Evolutionary conservation across 2,888 invertebrate species (phyloP).

Genomic region (Masnerella sp.): DNA sequence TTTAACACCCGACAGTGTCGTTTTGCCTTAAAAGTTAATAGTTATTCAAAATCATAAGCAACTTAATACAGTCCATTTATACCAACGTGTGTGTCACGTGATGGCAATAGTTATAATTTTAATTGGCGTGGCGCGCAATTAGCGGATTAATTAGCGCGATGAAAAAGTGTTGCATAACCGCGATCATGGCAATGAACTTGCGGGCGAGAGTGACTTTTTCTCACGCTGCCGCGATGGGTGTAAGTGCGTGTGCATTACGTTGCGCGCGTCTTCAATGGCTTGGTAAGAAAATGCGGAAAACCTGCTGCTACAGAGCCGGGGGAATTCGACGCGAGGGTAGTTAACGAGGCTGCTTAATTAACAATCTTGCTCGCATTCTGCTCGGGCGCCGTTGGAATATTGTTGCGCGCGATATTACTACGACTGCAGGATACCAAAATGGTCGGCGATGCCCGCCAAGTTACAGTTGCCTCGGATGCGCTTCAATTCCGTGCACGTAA

Average conservation of each 20-base stretch:
- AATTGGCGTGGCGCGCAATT: constrained; percentile 54
- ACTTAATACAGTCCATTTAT: too few species aligned
- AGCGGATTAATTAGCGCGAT: constrained; percentile 54
- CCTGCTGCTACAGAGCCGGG: constrained; percentile 28
- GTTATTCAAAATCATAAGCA: too few species aligned
- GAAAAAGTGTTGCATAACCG: constrained; percentile 59
- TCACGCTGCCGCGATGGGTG: constrained; percentile 54
- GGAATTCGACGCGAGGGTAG: constrained; percentile 44
- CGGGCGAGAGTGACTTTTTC: constrained; percentile 56
- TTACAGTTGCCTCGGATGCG: constrained; percentile 19
- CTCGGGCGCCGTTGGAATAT: constrained; percentile 29
- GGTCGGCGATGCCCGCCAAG: constrained; percentile 19
- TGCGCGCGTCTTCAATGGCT: constrained; percentile 28
- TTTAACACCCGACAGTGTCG: too few species aligned
- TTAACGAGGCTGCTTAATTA: constrained; percentile 59
- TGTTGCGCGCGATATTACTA: constrained; percentile 33
- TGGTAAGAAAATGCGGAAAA: constrained; percentile 56
- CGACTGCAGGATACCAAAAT: constrained; percentile 37
- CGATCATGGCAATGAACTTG: constrained; percentile 60
- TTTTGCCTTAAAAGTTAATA: too few species aligned
- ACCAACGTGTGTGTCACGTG: constrained; percentile 31
- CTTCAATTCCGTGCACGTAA: constrained; percentile 32
- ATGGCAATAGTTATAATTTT: constrained; percentile 35
- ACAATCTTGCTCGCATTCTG: constrained; percentile 48
- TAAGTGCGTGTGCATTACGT: constrained; percentile 47